Evolutionary conservation across 2,113 vertebrate species (phyloP), one percentile per base, ranked within the genome.

Genomic region (Poicephalus gulielmi): DNA sequence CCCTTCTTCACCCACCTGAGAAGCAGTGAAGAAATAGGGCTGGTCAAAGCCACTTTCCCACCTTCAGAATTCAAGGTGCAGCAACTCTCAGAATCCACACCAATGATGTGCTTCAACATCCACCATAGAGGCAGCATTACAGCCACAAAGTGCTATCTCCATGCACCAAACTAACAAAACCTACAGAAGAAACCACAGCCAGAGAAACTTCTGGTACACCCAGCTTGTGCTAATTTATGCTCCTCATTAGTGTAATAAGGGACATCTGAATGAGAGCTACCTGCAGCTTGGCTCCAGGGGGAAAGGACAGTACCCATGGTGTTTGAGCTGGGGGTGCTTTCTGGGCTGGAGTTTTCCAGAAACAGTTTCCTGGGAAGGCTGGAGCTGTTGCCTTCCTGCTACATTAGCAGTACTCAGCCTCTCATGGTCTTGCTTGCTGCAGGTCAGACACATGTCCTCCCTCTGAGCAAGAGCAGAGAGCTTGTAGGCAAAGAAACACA

Each of bases 121-220:
- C 7, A 8, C 6, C 0, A 0, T 0, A 13, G 3, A 6, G 12
- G 7, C 2, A 9, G 10, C 0, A 0, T 0, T 14, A 0, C 10
- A 30, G 1, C 9, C 8, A 8, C 6, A 5, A 2, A 28, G 1
- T 0, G 6, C 12, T 17, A 0, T 0, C 30, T n/a, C 33, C 9
- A 8, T 0, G 0, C 13, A 16, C 11, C 44, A 1, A 19, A 46
- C 0, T 11, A 33, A 11, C 4, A 35, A 10, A 63, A 6, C 1
- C 33, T 2, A 0, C 10, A 55, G 1, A 25, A 13, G 0, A 28
- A 0, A 4, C 1, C 8, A 4, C 3, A 39, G 0, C 1, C 9
- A 50, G 23, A n/a, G 0, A 33, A 24, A 0, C 2, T 3, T 6
- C 1, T 1, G 4, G 0, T 0, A 0, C 0, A 0, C 2, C 3